A percentile compares a stretch with the other conserved stretches of the same genome.
phyloP scores from a whole-genome alignment of 2,888 invertebrate genomes.

The Sialis lutaria region DNA sequence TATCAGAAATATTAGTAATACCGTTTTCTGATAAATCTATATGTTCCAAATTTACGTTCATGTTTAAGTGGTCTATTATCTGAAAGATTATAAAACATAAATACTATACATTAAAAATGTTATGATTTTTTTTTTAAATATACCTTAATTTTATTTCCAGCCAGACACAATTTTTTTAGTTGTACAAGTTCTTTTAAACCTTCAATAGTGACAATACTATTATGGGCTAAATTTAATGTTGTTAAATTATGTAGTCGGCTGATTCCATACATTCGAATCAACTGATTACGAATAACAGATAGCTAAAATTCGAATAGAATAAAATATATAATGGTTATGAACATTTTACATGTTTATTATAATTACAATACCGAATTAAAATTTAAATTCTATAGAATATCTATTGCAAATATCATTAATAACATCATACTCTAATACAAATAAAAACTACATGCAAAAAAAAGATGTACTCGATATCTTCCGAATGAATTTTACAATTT shows the following conservation, averaged over 20 bases:
- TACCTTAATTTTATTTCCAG: constrained; percentile 81
- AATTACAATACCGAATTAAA: too few species aligned
- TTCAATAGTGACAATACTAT: constrained; percentile 77
- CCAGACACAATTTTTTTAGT: constrained; percentile 64
- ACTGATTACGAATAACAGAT: constrained; percentile 68
- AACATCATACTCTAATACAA: neutral
- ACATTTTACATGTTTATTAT: too few species aligned
- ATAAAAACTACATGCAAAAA: constrained; percentile 2
- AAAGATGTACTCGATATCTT: constrained; percentile 1
- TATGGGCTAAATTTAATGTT: constrained; percentile 68
- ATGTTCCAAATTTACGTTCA: constrained; percentile 63
- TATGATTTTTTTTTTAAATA: constrained; percentile 4
- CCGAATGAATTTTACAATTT: neutral
- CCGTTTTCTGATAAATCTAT: constrained; percentile 81
- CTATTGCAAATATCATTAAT: too few species aligned
- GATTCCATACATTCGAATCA: constrained; percentile 76
- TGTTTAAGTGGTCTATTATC: constrained; percentile 76
- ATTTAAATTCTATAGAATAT: too few species aligned
- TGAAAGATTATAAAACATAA: constrained; percentile 18
- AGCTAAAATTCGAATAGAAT: constrained; percentile 36
- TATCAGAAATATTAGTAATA: constrained; percentile 68
- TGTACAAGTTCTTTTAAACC: constrained; percentile 71
- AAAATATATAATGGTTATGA: too few species aligned
- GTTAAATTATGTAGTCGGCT: constrained; percentile 63
- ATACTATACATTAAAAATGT: neutral